These are phyloP conservation scores for Pararge aegeria DNA, from an alignment of 1,140 invertebrate species.

Conservation along the genomic window DNA sequence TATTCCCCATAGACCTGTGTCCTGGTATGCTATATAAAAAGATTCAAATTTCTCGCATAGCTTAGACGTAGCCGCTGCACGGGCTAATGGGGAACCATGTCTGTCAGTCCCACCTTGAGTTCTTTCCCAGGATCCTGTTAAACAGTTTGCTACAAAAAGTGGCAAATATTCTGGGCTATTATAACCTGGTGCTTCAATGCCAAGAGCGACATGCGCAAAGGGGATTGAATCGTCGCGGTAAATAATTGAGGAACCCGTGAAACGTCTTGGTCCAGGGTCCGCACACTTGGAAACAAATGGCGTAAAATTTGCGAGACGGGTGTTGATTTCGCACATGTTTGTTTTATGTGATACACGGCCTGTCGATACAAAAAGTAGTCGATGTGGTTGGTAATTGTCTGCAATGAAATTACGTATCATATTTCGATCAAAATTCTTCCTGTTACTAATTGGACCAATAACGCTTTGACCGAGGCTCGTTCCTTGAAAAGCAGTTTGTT, in stretches of 20 bases:
- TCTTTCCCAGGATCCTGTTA: slow-evolving; percentile 51
- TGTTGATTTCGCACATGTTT: slow-evolving; percentile 79
- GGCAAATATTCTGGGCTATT: slow-evolving; percentile 41
- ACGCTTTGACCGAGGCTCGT: slow-evolving; percentile 86
- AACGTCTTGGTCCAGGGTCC: slow-evolving; percentile 39
- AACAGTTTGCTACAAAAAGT: slow-evolving; percentile 40
- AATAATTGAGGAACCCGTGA: slow-evolving; percentile 81
- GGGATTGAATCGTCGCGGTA: slow-evolving; percentile 87
- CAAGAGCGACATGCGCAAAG: slow-evolving; percentile 85
- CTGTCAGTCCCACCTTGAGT: slow-evolving; percentile 52
- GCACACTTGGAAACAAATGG: not conserved
- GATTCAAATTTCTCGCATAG: slow-evolving; percentile 67
- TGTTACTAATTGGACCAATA: slow-evolving; percentile 85
- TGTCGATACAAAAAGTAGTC: slow-evolving; percentile 93
- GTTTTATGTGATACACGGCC: slow-evolving; percentile 91
- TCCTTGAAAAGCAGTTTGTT: slow-evolving; percentile 86
- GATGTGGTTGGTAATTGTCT: slow-evolving; percentile 89
- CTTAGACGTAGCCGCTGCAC: slow-evolving; percentile 40
- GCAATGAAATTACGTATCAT: slow-evolving; percentile 89
- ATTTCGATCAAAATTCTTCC: slow-evolving; percentile 81
- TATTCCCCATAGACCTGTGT: slow-evolving; percentile 73
- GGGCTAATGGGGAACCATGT: slow-evolving; percentile 52
- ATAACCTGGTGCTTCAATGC: slow-evolving; percentile 82
- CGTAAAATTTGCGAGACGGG: slow-evolving; percentile 36
- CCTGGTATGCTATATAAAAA: slow-evolving; percentile 67